Conservation (phyloP, 2,797 vertebrate genomes). For the Sebastes taczanowskii region DNA sequence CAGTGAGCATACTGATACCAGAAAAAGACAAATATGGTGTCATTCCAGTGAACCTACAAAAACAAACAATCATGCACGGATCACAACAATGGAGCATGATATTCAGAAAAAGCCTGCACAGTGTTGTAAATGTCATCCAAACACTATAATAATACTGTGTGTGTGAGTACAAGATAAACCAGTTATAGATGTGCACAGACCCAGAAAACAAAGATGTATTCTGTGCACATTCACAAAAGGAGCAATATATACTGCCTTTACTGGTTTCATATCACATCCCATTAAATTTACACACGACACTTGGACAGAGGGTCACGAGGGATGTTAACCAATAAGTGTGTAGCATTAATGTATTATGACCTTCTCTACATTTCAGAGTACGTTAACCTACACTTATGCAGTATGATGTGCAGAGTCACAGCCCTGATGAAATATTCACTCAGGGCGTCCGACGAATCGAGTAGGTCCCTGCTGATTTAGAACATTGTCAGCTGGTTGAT, state of each 20-base stretch:
- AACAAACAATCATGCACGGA: background rate
- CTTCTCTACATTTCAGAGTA: constrained; percentile 36
- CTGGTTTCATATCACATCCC: constrained; percentile 12
- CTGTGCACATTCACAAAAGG: background rate
- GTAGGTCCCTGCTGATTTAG: constrained; percentile 32
- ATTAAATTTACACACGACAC: constrained; percentile 31
- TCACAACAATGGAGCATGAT: constrained; percentile 11
- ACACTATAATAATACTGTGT: background rate
- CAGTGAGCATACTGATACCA: background rate
- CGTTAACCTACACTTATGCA: constrained; percentile 32
- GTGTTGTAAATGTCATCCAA: background rate
- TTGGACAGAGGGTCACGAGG: constrained; percentile 7
- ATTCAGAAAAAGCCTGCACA: background rate
- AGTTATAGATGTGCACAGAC: background rate
- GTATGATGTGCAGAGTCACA: constrained; percentile 18
- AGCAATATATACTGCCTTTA: background rate
- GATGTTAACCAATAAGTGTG: constrained; percentile 12
- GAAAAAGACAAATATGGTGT: background rate
- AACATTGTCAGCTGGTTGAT: constrained; percentile 45
- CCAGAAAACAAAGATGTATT: background rate
- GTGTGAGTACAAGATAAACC: background rate
- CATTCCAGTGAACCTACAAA: background rate
- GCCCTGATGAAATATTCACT: constrained; percentile 62
- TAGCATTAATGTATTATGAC: constrained; percentile 34
- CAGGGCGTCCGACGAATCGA: background rate